Percentiles rank a stretch among this genome's conserved stretches.
These are phyloP conservation scores for Drosophila navojoa DNA, from an alignment of 1,140 invertebrate genomes.

Conservation along the genomic window DNA sequence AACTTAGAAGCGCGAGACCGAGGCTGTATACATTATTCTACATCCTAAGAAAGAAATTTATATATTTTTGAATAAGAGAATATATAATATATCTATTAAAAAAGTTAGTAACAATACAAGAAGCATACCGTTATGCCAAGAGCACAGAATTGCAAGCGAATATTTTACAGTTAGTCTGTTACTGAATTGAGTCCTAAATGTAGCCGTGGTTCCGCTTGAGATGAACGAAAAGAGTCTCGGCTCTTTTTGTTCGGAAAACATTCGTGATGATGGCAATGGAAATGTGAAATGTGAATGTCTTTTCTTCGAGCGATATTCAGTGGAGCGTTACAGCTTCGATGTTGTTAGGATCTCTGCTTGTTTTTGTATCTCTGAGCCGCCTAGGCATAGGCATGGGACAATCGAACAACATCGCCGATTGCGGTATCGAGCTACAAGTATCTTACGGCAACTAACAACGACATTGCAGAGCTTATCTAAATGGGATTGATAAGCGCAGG, in stretches of 20 bases:
- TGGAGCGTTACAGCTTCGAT: slow-evolving; percentile 27
- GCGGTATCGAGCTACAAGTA: slow-evolving; percentile 6
- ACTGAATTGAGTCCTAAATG: neutral
- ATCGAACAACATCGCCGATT: slow-evolving; percentile 1
- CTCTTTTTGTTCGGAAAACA: neutral
- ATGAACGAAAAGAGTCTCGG: neutral
- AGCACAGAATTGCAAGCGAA: neutral
- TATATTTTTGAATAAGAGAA: no score
- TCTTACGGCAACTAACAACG: neutral
- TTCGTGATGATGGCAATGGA: slow-evolving; percentile 33
- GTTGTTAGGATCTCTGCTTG: neutral
- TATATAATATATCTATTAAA: no score
- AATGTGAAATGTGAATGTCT: slow-evolving; percentile 40
- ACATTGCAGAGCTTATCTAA: slow-evolving; percentile 22
- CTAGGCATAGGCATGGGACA: neutral
- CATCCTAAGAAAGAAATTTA: no score
- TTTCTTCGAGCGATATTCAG: slow-evolving; percentile 16
- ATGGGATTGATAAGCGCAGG: slow-evolving; percentile 45
- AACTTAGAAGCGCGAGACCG: no score
- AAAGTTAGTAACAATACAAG: no score
- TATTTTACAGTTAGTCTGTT: neutral
- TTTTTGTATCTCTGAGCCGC: neutral
- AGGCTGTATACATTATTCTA: no score
- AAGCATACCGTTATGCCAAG: no score
- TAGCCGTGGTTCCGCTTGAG: slow-evolving; percentile 4